Conservation (phyloP, 2,888 invertebrate genomes). For the Luperina nickerlii region DNA sequence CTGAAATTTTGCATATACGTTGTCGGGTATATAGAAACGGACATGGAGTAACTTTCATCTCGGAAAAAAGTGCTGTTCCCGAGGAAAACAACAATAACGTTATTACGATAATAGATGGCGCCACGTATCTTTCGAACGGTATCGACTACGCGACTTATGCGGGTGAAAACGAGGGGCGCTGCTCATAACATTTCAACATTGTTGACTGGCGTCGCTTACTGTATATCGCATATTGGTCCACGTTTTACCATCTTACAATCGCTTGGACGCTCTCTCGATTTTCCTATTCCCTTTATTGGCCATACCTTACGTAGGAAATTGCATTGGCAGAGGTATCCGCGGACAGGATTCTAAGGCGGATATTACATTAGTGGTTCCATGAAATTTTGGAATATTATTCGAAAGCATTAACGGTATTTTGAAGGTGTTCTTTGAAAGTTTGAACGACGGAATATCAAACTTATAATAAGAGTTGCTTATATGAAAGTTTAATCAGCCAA, state of each 20-base stretch:
- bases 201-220: not conserved
- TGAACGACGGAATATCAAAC: too few relatives aligned
- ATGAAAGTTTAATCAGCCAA: not conserved
- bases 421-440: not conserved
- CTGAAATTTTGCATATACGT: too few relatives aligned
- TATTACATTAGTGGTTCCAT: slow-evolving; percentile 33
- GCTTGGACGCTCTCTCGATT: slow-evolving; percentile 3
- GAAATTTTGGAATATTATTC: slow-evolving; percentile 33
- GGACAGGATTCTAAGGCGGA: slow-evolving; percentile 16
- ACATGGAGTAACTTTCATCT: too few relatives aligned
- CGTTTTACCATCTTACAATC: not conserved
- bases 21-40: too few relatives aligned
- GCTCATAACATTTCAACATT: not conserved
- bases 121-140: too few relatives aligned
- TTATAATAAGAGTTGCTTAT: not conserved
- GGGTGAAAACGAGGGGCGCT: too few relatives aligned
- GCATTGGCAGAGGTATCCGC: slow-evolving; percentile 23
- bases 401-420: not conserved
- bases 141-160: too few relatives aligned
- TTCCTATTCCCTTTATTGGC: slow-evolving; percentile 40
- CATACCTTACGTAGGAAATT: slow-evolving; percentile 36
- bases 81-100: too few relatives aligned
- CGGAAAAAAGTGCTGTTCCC: too few relatives aligned
- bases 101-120: too few relatives aligned
- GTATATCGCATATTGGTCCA: not conserved